Conservation (phyloP, 2,888 invertebrate genomes). For the Heliconius hortense region DNA sequence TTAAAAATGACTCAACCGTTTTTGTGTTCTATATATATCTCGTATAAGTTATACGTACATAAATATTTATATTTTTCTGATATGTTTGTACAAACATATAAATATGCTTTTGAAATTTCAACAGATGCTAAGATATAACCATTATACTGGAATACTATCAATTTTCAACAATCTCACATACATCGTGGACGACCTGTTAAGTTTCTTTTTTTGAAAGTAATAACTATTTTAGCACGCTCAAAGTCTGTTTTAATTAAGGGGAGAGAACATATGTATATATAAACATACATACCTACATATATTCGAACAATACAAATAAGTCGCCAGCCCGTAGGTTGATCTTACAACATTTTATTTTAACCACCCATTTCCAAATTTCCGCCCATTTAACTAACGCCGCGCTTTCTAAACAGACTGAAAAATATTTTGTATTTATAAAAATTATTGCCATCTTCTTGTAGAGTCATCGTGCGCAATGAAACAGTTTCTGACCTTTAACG, state of each 20-base stretch:
- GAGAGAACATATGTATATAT: neutral
- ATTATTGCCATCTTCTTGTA: neutral
- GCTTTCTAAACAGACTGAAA: neutral
- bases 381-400: conserved; percentile 13
- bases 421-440: conserved; percentile 6
- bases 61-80: no score
- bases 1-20: no score
- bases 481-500: neutral
- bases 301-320: neutral
- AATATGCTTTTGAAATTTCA: no score
- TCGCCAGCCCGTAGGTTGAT: neutral
- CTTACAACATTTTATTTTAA: neutral
- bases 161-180: no score
- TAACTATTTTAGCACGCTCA: no score
- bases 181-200: no score
- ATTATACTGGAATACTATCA: no score
- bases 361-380: conserved; percentile 7
- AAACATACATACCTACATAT: neutral
- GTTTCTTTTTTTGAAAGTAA: no score
- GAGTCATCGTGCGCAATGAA: neutral
- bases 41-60: no score
- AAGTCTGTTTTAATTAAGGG: neutral
- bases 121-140: no score
- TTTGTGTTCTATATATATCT: no score
- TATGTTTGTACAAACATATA: no score